Evolutionary conservation across 2,797 vertebrate species (phyloP), one percentile per base, ranked within the genome.

Genomic region (Lepidocolaptes lacrymiger): DNA sequence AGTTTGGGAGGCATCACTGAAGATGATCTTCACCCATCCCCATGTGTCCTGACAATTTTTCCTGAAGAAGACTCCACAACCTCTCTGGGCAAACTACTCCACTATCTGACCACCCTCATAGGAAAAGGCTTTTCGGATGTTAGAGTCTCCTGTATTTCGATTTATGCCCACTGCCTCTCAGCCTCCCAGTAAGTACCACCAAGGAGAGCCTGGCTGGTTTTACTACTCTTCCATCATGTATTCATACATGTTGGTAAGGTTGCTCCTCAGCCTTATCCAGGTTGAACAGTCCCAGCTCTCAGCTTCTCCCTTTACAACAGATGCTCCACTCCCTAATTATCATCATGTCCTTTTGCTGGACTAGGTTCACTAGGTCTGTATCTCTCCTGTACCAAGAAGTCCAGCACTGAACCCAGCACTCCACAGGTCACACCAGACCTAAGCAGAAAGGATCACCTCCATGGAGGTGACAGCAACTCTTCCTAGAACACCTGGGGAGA

Each of bases 291-390:
- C 41, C 34, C 46, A 90, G 11, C 26, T 46, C 46, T 59, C 19
- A 85, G 9, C 16, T 18, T 48, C 52, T 28, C 52, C 24, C 63
- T 5, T 0, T 5, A n/a, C 18, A 41, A 39, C 14, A 66, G n/a
- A 24, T 32, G 12, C 15, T 49, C 22, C 16, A 6, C 15, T 49
- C 34, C 56, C 8, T 36, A 39, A 44, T 3, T 21, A 54, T 23
- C 28, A 26, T 21, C 23, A 17, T 0, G 3, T 55, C 46, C 14
- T 63, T 63, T 21, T 23, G 19, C 54, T 34, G 22, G 36, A 48
- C 32, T 23, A n/a, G 8, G 11, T 49, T 23, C 21, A 34, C 1
- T 5, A 56, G 27, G 5, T 4, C 20, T 1, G 0, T 4, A 8
- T 24, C 5, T 41, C 13, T 37, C 23, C 23, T 7, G 9, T 13